Conservation (phyloP, 2,888 invertebrate species). For the Callimorpha dominula region DNA sequence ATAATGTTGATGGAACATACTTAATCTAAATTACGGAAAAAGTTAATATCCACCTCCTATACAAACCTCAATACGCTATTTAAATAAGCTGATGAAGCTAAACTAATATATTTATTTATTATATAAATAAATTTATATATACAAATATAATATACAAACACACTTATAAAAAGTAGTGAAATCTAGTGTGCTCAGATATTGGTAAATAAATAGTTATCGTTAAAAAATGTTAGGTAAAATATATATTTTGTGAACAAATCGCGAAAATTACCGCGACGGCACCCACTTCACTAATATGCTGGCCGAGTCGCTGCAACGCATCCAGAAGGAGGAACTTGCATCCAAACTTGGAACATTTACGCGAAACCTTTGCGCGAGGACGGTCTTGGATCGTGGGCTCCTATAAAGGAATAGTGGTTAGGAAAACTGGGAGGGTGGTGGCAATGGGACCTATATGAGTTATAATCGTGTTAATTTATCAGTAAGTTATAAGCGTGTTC, state of each 20-base stretch:
- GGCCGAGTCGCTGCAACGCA: conserved; percentile 76
- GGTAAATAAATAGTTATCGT: neutral
- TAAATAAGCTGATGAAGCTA: too few species aligned
- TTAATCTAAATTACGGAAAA: neutral
- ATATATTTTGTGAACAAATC: conserved; percentile 35
- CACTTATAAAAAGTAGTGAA: neutral
- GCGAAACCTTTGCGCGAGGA: conserved; percentile 93
- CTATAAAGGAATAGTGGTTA: conserved; percentile 49
- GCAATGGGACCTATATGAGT: neutral
- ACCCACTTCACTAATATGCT: conserved; percentile 71
- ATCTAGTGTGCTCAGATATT: neutral
- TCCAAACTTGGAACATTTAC: conserved; percentile 92
- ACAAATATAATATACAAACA: too few species aligned
- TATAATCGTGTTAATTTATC: too few species aligned
- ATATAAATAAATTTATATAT: too few species aligned
- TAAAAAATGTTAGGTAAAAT: neutral
- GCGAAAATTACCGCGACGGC: conserved; percentile 62
- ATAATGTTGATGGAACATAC: neutral
- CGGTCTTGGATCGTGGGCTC: conserved; percentile 90
- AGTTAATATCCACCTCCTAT: neutral
- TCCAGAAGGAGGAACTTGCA: conserved; percentile 87
- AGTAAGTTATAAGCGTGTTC: too few species aligned
- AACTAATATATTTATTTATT: too few species aligned
- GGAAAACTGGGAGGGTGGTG: neutral
- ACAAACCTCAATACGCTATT: neutral